Evolutionary conservation across 2,113 vertebrate species (phyloP).

Genomic region (Paramormyrops kingsleyae): DNA sequence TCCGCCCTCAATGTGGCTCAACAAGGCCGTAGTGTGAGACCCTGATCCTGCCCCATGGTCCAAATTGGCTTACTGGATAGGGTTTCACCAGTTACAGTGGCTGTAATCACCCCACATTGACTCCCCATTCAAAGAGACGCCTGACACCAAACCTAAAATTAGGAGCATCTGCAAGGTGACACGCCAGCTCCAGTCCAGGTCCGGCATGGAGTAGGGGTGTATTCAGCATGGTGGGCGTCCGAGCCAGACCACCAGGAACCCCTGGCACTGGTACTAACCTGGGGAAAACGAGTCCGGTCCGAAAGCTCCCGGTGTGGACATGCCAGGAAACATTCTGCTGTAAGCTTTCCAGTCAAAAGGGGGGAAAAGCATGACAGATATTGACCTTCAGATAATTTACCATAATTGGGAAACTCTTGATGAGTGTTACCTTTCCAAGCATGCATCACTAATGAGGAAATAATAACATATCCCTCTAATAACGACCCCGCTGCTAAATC

Average conservation of each 20-base stretch:
- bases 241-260: not conserved
- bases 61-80: not conserved
- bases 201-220: not conserved
- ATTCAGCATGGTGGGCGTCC: not conserved
- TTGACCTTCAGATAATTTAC: conserved; percentile 38
- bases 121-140: not conserved
- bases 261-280: not conserved
- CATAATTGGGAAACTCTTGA: conserved; percentile 35
- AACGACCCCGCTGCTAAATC: not conserved
- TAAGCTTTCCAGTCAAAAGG: conserved; percentile 16
- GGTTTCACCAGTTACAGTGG: not conserved
- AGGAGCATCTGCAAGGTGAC: not conserved
- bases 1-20: not conserved
- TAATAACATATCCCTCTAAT: conserved; percentile 1
- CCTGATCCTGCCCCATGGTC: not conserved
- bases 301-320: not conserved
- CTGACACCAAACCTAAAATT: not conserved
- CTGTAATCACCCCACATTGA: not conserved
- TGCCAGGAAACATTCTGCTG: not conserved
- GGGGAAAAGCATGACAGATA: conserved; percentile 29
- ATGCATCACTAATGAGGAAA: conserved; percentile 14
- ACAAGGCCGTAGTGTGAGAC: not conserved
- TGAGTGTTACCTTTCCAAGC: conserved; percentile 38
- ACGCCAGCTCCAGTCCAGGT: not conserved
- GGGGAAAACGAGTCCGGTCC: too few species aligned